Evolutionary conservation across 2,797 vertebrate species (phyloP), one percentile per base, ranked within the genome.

Genomic region (Sparidentex hasta): DNA sequence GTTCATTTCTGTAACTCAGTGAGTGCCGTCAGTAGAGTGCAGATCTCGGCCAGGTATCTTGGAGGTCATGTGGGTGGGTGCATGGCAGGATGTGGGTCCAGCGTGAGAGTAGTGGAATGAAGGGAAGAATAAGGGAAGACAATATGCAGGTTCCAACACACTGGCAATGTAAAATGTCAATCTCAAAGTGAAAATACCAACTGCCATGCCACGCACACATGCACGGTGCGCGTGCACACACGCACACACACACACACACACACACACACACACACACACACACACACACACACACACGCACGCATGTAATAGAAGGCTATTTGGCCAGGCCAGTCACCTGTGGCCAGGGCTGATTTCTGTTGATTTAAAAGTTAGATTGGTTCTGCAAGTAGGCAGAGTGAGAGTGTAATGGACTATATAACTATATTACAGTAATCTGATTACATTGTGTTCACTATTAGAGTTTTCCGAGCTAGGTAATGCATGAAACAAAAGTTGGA

Each of bases 311-410:
- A 65, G 75, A 87, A 90, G 87, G 91, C 91, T 88, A 88, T 93
- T 94, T 92, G 88, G 85, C 78, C 89, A 80, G 88, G 87, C 88
- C 90, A 94, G 79, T 92, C 91, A 90, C 90, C 88, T 95, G 93
- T 93, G 91, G 89, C 82, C 82, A 84, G 79, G 62, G 76, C 82
- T 87, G 88, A 87, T 90, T 92, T 90, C 87, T 87, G 87, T 90
- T 94, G 88, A 95, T 94, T 93, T 95, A 74, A 93, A 93, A 94
- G 92, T 94, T 90, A 91, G 90, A 95, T 93, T 89, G 88, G 71
- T 86, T 86, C 59, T 80, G 71, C 78, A 67, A 79, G 63, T 76
- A 66, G 55, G 43, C 65, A 73, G 18, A 51, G 52, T 70, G 44
- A 63, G 38, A 20, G 41, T 63, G 58, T 74, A 76, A 71, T 82